These are phyloP conservation scores for Tupiocoris notatus DNA, from an alignment of 2,888 invertebrate species.

Conservation along the genomic window DNA sequence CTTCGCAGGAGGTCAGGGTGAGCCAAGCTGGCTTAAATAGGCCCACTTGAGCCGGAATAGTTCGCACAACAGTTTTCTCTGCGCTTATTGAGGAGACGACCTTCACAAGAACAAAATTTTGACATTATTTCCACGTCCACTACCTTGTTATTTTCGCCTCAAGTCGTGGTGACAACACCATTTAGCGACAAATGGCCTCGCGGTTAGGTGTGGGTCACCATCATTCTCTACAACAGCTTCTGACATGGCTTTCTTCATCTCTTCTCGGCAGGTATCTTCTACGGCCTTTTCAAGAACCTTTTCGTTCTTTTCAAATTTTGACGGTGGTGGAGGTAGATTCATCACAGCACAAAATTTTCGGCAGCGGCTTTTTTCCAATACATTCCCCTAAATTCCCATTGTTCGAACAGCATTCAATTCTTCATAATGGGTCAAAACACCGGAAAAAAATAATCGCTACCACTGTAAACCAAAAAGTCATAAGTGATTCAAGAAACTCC, in stretches of 20 bases:
- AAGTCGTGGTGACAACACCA: slow-evolving; percentile 4
- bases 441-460: too few species aligned
- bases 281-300: neutral
- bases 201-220: slow-evolving; percentile 3
- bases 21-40: neutral
- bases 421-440: too few species aligned
- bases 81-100: too few species aligned
- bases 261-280: neutral
- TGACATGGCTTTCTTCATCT: neutral
- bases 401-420: too few species aligned
- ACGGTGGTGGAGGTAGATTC: slow-evolving; percentile 9
- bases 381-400: too few species aligned
- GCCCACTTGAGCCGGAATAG: slow-evolving; percentile 12
- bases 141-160: slow-evolving; percentile 10
- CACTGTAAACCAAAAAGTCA: too few species aligned
- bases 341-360: slow-evolving; percentile 15
- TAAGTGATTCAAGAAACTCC: too few species aligned
- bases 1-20: slow-evolving; percentile 1
- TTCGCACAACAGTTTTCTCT: neutral
- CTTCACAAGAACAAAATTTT: slow-evolving; percentile 5
- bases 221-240: slow-evolving; percentile 8
- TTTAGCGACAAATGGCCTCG: slow-evolving; percentile 3
- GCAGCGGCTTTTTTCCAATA: neutral
- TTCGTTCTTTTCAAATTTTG: slow-evolving; percentile 3
- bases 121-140: slow-evolving; percentile 17